These are phyloP conservation scores for Hydroisotoma schaefferi DNA, from an alignment of 2,888 invertebrate genomes.

Conservation along the genomic window DNA sequence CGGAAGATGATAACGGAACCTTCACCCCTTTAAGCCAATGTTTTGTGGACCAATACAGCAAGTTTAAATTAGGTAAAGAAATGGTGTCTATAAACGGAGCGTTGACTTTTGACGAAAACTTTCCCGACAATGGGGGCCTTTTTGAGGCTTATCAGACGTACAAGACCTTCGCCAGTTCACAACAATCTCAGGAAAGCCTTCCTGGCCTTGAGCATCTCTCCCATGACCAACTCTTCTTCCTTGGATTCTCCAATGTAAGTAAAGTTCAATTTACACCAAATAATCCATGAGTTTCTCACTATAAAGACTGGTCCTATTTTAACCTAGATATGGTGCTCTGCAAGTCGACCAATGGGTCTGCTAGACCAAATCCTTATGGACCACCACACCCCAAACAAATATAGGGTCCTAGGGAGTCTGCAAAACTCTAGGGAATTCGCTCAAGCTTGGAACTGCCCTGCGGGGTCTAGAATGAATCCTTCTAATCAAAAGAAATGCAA, in stretches of 20 bases:
- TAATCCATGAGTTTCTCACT: neutral
- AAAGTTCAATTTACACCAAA: neutral
- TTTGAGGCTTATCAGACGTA: conserved; percentile 47
- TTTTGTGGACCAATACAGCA: conserved; percentile 29
- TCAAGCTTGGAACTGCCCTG: conserved; percentile 38
- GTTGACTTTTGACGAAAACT: conserved; percentile 37
- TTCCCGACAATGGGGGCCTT: conserved; percentile 47
- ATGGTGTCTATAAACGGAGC: conserved; percentile 28
- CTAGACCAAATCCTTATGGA: conserved; percentile 41
- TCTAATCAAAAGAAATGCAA: conserved; percentile 8
- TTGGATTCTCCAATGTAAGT: conserved; percentile 52
- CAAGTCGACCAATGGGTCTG: conserved; percentile 35
- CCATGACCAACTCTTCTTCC: conserved; percentile 54
- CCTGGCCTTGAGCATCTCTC: conserved; percentile 49
- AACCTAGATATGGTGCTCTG: conserved; percentile 45
- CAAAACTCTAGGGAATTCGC: conserved; percentile 45
- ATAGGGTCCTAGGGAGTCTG: conserved; percentile 40
- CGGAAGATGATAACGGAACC: conserved; percentile 29
- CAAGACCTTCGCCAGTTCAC: conserved; percentile 28
- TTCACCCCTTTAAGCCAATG: conserved; percentile 32
- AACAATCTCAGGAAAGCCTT: conserved; percentile 42
- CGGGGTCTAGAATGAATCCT: conserved; percentile 35
- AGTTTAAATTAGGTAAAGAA: conserved; percentile 14
- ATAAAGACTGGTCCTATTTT: neutral
- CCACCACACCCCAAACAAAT: conserved; percentile 40